A percentile compares a stretch with the other conserved stretches of the same genome.
Evolutionary conservation across 1,140 invertebrate species (phyloP).

Genomic region (Coptotermes formosanus): DNA sequence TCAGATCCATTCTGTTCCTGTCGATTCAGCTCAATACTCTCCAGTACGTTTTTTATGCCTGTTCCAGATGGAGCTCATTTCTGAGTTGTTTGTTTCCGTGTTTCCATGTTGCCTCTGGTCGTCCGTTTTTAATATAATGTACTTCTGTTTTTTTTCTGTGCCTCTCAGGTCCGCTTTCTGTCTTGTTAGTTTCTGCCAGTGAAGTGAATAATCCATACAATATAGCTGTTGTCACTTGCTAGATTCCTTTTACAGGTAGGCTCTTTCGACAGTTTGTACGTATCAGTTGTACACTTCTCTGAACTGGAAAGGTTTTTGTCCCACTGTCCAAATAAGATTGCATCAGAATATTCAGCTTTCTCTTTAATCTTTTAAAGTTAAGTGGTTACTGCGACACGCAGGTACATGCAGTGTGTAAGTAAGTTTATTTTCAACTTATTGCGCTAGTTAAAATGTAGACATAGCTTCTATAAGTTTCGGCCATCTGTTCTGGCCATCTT

Average conservation of each 20-base stretch:
- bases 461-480: too few species aligned
- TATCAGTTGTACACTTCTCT: neutral
- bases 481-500: too few species aligned
- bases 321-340: too few species aligned
- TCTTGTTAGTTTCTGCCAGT: neutral
- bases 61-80: neutral
- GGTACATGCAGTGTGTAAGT: too few species aligned
- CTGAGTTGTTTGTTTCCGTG: neutral
- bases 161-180: neutral
- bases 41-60: neutral
- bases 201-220: neutral
- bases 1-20: neutral
- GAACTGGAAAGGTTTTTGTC: neutral
- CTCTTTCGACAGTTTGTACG: neutral
- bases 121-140: neutral
- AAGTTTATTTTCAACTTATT: too few species aligned
- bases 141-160: neutral
- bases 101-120: neutral
- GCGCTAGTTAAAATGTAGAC: too few species aligned
- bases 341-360: too few species aligned
- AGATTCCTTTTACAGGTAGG: neutral
- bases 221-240: neutral
- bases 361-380: too few species aligned
- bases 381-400: too few species aligned
- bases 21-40: neutral